Conservation (phyloP, 2,113 vertebrate genomes). For the Tupaia tana region DNA sequence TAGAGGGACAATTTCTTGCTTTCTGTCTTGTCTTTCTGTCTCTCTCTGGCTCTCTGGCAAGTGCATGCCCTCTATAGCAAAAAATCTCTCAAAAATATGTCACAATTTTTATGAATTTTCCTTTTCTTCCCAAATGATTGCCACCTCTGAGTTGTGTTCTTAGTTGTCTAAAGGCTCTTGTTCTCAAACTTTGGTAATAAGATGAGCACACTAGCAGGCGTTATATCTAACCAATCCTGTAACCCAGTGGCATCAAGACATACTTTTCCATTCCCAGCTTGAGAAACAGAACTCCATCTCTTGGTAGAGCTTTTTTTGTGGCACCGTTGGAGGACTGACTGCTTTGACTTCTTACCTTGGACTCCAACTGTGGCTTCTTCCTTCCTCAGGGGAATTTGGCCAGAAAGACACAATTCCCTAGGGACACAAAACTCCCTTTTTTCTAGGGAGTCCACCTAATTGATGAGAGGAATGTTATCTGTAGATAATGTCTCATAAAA, state of each 20-base stretch:
- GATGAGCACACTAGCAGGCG: neutral
- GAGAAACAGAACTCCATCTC: neutral
- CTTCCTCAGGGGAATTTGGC: neutral
- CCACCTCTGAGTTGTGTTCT: neutral
- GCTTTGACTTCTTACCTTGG: neutral
- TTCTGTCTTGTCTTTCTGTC: no score
- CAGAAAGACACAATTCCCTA: neutral
- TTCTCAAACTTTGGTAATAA: neutral
- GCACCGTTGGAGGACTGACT: rapidly evolving
- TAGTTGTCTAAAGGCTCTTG: neutral
- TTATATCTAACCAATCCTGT: neutral
- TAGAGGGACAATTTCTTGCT: no score
- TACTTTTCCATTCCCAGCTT: neutral
- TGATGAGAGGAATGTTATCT: neutral
- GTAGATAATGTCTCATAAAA: neutral
- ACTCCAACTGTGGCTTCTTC: neutral
- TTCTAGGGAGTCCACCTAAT: neutral
- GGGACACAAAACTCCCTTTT: neutral
- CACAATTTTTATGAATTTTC: neutral
- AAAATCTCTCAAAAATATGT: neutral
- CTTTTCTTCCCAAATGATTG: neutral
- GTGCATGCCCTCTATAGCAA: no score
- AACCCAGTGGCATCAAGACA: neutral
- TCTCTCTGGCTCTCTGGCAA: no score
- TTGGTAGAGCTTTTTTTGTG: neutral